Evolutionary conservation across 2,113 vertebrate species (phyloP), one percentile per base, ranked within the genome.

Genomic region (Forbesichthys agassizii): DNA sequence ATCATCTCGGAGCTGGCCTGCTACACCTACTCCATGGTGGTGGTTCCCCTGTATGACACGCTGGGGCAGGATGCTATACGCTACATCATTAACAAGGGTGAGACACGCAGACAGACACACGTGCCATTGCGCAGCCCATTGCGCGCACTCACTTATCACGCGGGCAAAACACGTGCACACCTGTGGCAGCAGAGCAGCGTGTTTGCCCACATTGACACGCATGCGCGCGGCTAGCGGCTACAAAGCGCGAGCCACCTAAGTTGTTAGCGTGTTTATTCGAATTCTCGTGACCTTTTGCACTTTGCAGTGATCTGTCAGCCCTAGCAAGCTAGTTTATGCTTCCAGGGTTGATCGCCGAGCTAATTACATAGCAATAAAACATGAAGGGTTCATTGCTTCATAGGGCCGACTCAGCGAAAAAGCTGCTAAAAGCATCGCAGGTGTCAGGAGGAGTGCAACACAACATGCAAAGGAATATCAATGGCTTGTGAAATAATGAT

Each of bases 21-120:
- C 86, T 99, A 99, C 88, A 98, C 97, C 0, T 99, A 98, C 85
- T 99, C 96, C 64, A 98, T 98, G 98, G 96, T 98, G 82, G 95
- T 99, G 73, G 95, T 99, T 66, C 98, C 98, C 0, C 94, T 99
- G 4, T 99, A 99, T 9, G 96, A 99, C 88, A 99, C 98, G 0
- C 88, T 99, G 20, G 98, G 98, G 46, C 92, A 94, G 0, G 96
- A 96, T n/a, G 95, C 96, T 61, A 98, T 98, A 82, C 91, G 90
- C 64, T 98, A 96, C 88, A 99, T 99, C 75, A 93, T 99, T 61
- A 98, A 98, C 88, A 98, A 94, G 69, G 98, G 98, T 98, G 89
- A 93, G 81, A 71, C 3, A 57, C 20, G 11, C 18, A 69, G 48
- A 63, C 59, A 73, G 8, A 47, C 49, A 13, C 5, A 65, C 33